Evolutionary conservation across 2,888 invertebrate species (phyloP).

Genomic region (Reticulitermes lucifugus): DNA sequence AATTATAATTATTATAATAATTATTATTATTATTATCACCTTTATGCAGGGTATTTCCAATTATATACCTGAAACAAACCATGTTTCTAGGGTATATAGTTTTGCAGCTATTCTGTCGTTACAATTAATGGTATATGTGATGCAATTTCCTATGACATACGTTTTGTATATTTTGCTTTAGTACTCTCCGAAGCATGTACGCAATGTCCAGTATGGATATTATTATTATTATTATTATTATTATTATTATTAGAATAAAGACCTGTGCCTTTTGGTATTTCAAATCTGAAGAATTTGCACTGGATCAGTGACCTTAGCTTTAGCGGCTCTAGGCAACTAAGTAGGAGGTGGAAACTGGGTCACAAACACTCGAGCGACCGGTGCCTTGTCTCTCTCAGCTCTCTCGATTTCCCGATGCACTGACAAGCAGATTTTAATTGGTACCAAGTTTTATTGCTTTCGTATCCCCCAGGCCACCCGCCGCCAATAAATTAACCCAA

Average conservation of each 20-base stretch:
- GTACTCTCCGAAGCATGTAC: no score
- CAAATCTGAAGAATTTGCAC: conserved; percentile 8
- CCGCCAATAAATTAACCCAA: not conserved
- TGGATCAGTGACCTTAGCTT: conserved; percentile 19
- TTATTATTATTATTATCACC: no score
- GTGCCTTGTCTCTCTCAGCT: not conserved
- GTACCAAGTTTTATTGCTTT: not conserved
- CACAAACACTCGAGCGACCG: not conserved
- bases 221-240: not conserved
- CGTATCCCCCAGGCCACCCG: not conserved
- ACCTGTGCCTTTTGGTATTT: not conserved
- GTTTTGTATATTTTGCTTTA: no score
- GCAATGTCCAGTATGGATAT: no score
- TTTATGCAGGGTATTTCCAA: no score
- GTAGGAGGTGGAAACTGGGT: not conserved
- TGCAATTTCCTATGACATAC: no score
- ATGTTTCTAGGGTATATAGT: no score
- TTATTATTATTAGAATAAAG: not conserved
- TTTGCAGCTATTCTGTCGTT: no score
- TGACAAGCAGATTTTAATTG: not conserved
- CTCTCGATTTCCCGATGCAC: not conserved
- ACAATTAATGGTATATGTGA: no score
- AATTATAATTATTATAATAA: no score
- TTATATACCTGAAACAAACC: no score
- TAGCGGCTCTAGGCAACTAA: not conserved